Evolutionary conservation across 2,113 vertebrate species (phyloP), one percentile per base, ranked within the genome.

Genomic region (Reinhardtius hippoglossoides): DNA sequence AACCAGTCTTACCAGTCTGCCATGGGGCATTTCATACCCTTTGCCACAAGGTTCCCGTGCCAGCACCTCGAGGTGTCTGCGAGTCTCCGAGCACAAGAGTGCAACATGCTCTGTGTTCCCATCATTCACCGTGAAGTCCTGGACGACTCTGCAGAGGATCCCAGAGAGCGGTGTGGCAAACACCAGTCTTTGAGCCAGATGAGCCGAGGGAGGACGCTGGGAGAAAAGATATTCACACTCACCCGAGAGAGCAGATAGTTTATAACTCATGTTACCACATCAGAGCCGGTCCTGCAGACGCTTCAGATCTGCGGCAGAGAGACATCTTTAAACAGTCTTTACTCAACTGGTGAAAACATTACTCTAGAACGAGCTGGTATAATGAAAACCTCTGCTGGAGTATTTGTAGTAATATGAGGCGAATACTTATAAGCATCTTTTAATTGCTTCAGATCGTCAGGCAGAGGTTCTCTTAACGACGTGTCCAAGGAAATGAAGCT

Each of bases 11-110:
- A 70, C 56, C 75, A 37, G 37, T 48, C 67, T 70, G 46, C 67
- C 74, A 74, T 82, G 76, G 61, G 81, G 44, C 71, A 82, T 86
- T 90, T 86, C 73, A 75, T 80, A 87, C 73, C 85, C 9, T 76
- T 56, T 23, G 67, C 82, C 87, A 80, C 84, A 58, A 6, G 46
- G 42, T 16, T 21, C 35, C 0, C 2, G 31, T 54, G 86, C 84
- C 87, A 87, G 78, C n/a, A 54, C 73, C 67, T 80, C 67, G 31
- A 61, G 73, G 85, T 82, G 80, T 73, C 74, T 74, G 59, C 48
- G 55, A 67, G 76, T 81, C 77, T 79, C 60, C 23, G 60, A 63
- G 5, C 73, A 74, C 79, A 66, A 10, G 64, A 74, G 80, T 78
- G 81, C 67, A 75, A 81, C 72, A 66, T 24, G 55, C 40, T 35